Base-by-base conservation (phyloP, 2,888 invertebrate species). In the Merodon equestris region DNA sequence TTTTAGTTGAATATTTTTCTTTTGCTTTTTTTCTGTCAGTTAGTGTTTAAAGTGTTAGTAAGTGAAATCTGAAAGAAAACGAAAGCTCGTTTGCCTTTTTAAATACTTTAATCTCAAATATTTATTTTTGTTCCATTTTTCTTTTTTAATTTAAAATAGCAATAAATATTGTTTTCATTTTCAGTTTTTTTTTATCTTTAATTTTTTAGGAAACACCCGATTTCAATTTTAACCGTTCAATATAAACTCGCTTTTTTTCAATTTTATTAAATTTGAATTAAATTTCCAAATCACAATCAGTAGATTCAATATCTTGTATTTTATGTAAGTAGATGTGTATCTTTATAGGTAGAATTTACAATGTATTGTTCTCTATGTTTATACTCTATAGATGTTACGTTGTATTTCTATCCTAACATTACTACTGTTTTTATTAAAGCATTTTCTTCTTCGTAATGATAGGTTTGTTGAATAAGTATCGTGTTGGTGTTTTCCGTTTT, bases 351-450 rank as follows among this genome's bases (percentile, higher is more conserved):
- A 53, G 57, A 73, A 68, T 73, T 68, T 63, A 73, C 58, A 73
- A 56, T 18, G 38, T 9, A 27, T 63, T 50, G 66, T 76, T n/a
- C n/a, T n/a, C n/a, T n/a, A n/a, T n/a, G n/a, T n/a, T n/a, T n/a
- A 54, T 67, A 47, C 51, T 67, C 77, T 61, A 67, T 72, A 77
- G 38, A 60, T 77, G 18, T 61, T 71, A 71, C 63, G 66, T 73
- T 67, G 72, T 76, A 60, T 47, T 54, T 13, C 58, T 56, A 72
- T 60, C 27, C 54, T 72, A 51, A 54, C 56, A 27, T 44, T 58
- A 74, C 51, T 79, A 79, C 70, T 70, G 79, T 70, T 74, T 74
- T 79, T 64, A 60, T 79, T 79, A 79, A 79, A 79, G 79, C 79
- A 79, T 79, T 68, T 27, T 27, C 7, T 27, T 2, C 7, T 27